Evolutionary conservation across 2,113 vertebrate species (phyloP), one percentile per base, ranked within the genome.

Genomic region (Pluvianellus socialis): DNA sequence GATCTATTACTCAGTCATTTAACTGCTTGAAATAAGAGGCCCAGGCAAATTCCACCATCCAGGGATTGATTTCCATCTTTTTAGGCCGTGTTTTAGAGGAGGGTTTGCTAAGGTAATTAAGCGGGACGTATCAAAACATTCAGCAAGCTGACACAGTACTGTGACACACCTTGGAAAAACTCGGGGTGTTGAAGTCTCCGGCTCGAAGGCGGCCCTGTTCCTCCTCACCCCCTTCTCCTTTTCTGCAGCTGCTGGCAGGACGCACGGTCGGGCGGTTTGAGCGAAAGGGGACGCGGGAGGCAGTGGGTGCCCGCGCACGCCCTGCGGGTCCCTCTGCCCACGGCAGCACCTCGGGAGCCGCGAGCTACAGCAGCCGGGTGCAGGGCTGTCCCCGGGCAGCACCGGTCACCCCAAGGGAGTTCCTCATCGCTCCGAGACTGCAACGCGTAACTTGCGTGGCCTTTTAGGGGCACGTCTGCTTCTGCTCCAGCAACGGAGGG

Each of bases 1-100:
- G 96, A 97, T 97, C 96, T 96, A 98, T 98, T 98, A 98, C 96
- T 96, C 93, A 97, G 97, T 95, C 95, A 93, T 94, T 98, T 97
- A 96, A 92, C 79, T 95, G 74, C 82, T 38, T 92, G 72, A 88
- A 95, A 94, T 61, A 96, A 88, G 88, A 95, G 63, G 65, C 94
- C 50, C 0, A 0, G 84, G 89, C 27, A 82, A 93, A 77, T 95
- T 75, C 77, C 82, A 72, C 47, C 32, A 56, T 45, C 80, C 68
- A 68, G 63, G 80, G 85, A 89, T 42, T 92, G 63, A 94, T 72
- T 94, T 96, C 84, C 49, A 70, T 62, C 59, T 70, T 94, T 86
- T 80, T 27, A 67, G 75, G 52, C 73, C 40, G 66, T n/a, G 73
- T 92, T 93, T 68, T 61, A 92, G 82, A 21, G 42, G 44, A 74